Percentiles rank a stretch among this genome's conserved stretches.
phyloP scores from a whole-genome alignment of 2,888 invertebrate species.

The Mesodorylaimus sp. region DNA sequence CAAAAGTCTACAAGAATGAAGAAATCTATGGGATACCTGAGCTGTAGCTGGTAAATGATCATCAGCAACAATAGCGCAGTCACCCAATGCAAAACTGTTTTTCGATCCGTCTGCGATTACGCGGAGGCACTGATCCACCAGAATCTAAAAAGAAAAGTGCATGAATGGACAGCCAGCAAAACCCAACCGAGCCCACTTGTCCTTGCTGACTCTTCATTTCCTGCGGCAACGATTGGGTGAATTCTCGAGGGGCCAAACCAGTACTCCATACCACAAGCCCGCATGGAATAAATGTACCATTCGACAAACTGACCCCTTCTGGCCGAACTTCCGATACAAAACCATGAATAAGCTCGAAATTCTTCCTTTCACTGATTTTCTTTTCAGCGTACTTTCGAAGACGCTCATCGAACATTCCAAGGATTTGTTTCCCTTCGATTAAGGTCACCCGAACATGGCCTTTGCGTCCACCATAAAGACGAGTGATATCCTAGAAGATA shows the following conservation, averaged over 20 bases:
- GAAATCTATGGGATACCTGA: conserved; percentile 26
- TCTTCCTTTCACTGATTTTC: conserved; percentile 28
- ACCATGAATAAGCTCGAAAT: conserved; percentile 28
- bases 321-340: conserved; percentile 27
- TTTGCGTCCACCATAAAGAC: conserved; percentile 27
- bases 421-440: conserved; percentile 32
- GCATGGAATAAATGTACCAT: conserved; percentile 30
- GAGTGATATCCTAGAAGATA: conserved; percentile 27
- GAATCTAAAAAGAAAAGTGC: conserved; percentile 16
- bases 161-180: not conserved
- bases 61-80: conserved; percentile 31
- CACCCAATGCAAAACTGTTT: conserved; percentile 32
- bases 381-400: conserved; percentile 32
- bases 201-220: conserved; percentile 30
- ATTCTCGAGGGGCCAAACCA: conserved; percentile 30
- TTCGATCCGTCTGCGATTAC: conserved; percentile 23
- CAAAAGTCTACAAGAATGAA: no score
- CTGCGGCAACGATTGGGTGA: conserved; percentile 21
- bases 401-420: conserved; percentile 30
- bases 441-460: conserved; percentile 26
- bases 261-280: conserved; percentile 36
- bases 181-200: conserved; percentile 21
- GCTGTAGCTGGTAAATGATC: conserved; percentile 32
- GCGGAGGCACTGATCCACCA: conserved; percentile 27
- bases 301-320: conserved; percentile 25